Conservation (phyloP, 2,113 vertebrate species). For the Pseudolaguvia tuberculata region DNA sequence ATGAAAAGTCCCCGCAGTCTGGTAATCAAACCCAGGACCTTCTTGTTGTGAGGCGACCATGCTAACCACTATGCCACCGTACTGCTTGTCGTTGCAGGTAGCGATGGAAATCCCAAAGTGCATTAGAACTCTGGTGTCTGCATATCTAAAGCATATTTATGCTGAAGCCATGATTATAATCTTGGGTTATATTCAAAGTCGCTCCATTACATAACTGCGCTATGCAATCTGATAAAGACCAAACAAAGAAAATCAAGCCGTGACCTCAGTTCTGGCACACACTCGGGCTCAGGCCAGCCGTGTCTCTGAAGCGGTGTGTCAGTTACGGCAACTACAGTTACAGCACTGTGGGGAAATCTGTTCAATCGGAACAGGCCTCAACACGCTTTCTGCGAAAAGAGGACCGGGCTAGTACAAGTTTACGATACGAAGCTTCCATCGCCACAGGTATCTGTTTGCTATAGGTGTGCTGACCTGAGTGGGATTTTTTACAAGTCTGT, state of each 20-base stretch:
- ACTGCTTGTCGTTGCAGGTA: too few species aligned
- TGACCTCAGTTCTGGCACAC: slow-evolving; percentile 42
- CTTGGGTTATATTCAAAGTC: slow-evolving; percentile 9
- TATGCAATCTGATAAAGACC: slow-evolving; percentile 46
- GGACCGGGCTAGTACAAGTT: neutral
- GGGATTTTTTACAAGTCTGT: neutral
- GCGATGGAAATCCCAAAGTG: too few species aligned
- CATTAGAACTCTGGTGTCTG: too few species aligned
- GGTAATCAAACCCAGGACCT: too few species aligned
- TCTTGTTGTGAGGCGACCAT: too few species aligned
- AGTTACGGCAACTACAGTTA: slow-evolving; percentile 17
- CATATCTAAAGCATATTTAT: slow-evolving; percentile 32
- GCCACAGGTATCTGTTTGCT: neutral
- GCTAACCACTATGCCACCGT: too few species aligned
- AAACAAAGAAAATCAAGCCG: slow-evolving; percentile 43
- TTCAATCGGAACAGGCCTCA: neutral
- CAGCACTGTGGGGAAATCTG: slow-evolving; percentile 22
- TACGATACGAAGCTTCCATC: neutral
- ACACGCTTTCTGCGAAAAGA: slow-evolving; percentile 7
- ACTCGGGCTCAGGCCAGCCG: neutral
- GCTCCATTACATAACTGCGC: slow-evolving; percentile 18
- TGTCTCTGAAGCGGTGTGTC: slow-evolving; percentile 15
- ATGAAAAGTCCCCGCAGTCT: too few species aligned
- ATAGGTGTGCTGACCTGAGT: neutral
- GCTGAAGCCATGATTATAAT: slow-evolving; percentile 9